Evolutionary conservation across 2,888 invertebrate genomes (phyloP).

Genomic region (Platerodrilus igneus): DNA sequence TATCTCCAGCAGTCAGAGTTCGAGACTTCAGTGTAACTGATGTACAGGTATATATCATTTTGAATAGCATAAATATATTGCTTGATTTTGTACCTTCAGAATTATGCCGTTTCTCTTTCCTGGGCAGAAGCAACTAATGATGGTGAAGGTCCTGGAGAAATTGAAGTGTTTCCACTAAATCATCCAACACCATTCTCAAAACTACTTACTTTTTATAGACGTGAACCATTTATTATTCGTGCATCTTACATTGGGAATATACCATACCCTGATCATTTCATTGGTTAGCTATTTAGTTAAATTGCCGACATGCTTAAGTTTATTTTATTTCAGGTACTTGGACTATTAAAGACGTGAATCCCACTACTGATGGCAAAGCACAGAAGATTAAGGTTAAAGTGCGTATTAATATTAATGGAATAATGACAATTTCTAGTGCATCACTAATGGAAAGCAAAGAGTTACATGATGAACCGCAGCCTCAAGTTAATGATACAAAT

Average conservation of each 20-base stretch:
- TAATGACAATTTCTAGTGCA: constrained; percentile 83
- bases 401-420: constrained; percentile 88
- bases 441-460: constrained; percentile 74
- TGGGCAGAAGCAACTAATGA: constrained; percentile 69
- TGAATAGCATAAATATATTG: constrained; percentile 5
- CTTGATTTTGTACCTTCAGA: constrained; percentile 39
- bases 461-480: constrained; percentile 41
- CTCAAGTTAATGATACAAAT: constrained; percentile 32
- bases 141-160: constrained; percentile 64
- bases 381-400: constrained; percentile 96
- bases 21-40: constrained; percentile 93
- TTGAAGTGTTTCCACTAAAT: constrained; percentile 87
- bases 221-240: constrained; percentile 80
- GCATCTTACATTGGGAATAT: constrained; percentile 76
- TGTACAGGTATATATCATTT: constrained; percentile 57
- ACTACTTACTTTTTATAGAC: constrained; percentile 87
- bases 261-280: constrained; percentile 71
- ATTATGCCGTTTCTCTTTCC: constrained; percentile 78
- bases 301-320: constrained; percentile 1
- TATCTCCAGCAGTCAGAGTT: constrained; percentile 95
- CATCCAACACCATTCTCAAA: constrained; percentile 92
- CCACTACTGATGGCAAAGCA: constrained; percentile 83
- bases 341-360: constrained; percentile 76
- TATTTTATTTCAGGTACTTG: constrained; percentile 58
- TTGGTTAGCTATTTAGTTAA: constrained; percentile 57